Conservation (phyloP, 2,797 vertebrate genomes). For the Myotis findleyi region DNA sequence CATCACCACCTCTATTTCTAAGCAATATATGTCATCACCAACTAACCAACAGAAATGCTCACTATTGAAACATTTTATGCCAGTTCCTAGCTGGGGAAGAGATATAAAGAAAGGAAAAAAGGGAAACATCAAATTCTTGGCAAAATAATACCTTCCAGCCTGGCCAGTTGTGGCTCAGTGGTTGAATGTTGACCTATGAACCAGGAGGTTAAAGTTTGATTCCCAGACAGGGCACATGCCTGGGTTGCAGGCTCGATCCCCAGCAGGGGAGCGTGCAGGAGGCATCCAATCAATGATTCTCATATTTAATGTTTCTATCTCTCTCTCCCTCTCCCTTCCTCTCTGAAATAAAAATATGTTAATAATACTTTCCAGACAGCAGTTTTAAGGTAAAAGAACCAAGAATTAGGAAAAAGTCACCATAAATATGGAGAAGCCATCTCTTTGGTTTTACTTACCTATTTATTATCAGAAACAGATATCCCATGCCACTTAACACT, state of each 20-base stretch:
- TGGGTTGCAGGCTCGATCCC: too few species aligned
- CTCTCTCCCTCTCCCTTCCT: too few species aligned
- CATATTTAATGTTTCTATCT: too few species aligned
- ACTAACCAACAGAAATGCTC: slow-evolving; percentile 3
- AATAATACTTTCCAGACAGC: not conserved
- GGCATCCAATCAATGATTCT: too few species aligned
- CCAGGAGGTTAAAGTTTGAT: too few species aligned
- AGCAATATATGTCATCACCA: not conserved
- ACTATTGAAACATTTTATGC: not conserved
- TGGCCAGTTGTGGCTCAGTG: too few species aligned
- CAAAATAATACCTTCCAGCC: not conserved
- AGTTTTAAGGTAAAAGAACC: slow-evolving; percentile 19
- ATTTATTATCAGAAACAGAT: slow-evolving; percentile 66
- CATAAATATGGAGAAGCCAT: slow-evolving; percentile 2
- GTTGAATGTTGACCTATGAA: too few species aligned
- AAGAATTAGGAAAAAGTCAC: not conserved
- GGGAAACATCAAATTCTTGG: not conserved
- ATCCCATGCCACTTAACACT: slow-evolving; percentile 46
- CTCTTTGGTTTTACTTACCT: slow-evolving; percentile 52
- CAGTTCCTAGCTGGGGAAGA: not conserved
- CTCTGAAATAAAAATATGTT: too few species aligned
- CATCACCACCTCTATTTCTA: not conserved
- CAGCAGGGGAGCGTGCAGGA: too few species aligned
- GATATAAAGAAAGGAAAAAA: slow-evolving; percentile 6
- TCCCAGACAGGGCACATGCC: too few species aligned